phyloP scores from a whole-genome alignment of 2,113 vertebrate species.

The Leuciscus idus region DNA sequence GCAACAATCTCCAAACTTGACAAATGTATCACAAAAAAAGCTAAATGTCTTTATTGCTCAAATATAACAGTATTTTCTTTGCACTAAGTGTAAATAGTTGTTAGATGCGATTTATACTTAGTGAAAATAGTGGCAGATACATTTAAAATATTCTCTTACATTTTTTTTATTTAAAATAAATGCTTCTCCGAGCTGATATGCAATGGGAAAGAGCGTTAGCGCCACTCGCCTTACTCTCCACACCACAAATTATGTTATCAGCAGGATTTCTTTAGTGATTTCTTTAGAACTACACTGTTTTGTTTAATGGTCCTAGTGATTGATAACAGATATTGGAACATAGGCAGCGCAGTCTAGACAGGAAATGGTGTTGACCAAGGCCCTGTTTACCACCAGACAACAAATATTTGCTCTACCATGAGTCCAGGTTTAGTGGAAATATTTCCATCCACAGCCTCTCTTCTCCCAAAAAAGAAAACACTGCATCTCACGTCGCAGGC shows the following conservation, averaged over 20 bases:
- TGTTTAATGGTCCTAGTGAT: neutral
- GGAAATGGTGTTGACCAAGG: constrained; percentile 23
- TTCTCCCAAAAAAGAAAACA: constrained; percentile 37
- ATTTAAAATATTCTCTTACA: no score
- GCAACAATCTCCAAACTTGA: neutral
- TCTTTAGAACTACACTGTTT: neutral
- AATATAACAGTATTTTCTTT: no score
- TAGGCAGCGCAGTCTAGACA: constrained; percentile 2
- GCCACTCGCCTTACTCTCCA: no score
- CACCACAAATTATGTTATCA: no score
- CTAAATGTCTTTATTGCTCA: no score
- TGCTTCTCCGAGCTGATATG: no score
- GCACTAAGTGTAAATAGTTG: no score
- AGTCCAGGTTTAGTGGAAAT: constrained; percentile 65
- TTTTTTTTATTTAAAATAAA: no score
- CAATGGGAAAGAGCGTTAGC: no score
- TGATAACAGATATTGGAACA: constrained; percentile 24
- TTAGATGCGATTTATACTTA: no score
- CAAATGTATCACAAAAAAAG: neutral
- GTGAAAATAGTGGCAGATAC: no score
- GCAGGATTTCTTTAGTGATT: no score
- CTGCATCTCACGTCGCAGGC: neutral
- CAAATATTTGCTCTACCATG: constrained; percentile 74
- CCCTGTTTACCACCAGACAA: constrained; percentile 69
- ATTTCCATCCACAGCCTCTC: constrained; percentile 61